These are phyloP conservation scores for Agrotis puta DNA, from an alignment of 2,888 invertebrate species.

Conservation along the genomic window DNA sequence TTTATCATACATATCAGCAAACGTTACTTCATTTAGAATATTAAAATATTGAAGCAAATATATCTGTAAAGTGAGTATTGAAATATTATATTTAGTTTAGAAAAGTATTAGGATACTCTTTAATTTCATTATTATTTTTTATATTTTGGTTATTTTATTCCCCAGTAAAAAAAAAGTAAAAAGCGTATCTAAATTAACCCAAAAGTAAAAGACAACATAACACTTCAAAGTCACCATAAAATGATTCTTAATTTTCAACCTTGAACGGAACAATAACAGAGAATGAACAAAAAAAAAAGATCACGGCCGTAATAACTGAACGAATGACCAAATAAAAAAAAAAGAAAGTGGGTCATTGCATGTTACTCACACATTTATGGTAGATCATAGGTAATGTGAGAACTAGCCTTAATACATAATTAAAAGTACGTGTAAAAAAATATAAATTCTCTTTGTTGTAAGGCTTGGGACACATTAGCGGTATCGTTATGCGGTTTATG, in stretches of 20 bases:
- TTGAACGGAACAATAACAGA: slow-evolving; percentile 55
- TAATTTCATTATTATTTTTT: too few species aligned
- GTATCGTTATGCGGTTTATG: slow-evolving; percentile 35
- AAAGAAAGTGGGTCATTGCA: slow-evolving; percentile 78
- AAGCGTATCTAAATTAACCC: not conserved
- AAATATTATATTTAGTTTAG: too few species aligned
- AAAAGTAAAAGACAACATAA: not conserved
- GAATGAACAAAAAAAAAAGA: slow-evolving; percentile 50
- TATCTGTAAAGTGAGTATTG: too few species aligned
- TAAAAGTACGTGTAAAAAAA: slow-evolving; percentile 54
- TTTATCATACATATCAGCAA: too few species aligned
- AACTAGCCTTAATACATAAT: slow-evolving; percentile 72
- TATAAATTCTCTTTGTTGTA: slow-evolving; percentile 38
- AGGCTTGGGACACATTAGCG: slow-evolving; percentile 44
- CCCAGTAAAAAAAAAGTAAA: not conserved
- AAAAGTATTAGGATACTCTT: too few species aligned
- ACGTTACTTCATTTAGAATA: too few species aligned
- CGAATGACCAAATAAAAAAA: slow-evolving; percentile 68
- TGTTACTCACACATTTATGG: slow-evolving; percentile 69
- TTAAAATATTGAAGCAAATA: too few species aligned
- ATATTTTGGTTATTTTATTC: not conserved
- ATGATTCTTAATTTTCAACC: slow-evolving; percentile 43
- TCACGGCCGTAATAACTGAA: slow-evolving; percentile 38
- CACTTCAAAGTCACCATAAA: not conserved
- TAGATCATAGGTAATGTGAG: slow-evolving; percentile 72